Evolutionary conservation across 2,797 vertebrate species (phyloP).

Genomic region (Bovichtus variegatus): DNA sequence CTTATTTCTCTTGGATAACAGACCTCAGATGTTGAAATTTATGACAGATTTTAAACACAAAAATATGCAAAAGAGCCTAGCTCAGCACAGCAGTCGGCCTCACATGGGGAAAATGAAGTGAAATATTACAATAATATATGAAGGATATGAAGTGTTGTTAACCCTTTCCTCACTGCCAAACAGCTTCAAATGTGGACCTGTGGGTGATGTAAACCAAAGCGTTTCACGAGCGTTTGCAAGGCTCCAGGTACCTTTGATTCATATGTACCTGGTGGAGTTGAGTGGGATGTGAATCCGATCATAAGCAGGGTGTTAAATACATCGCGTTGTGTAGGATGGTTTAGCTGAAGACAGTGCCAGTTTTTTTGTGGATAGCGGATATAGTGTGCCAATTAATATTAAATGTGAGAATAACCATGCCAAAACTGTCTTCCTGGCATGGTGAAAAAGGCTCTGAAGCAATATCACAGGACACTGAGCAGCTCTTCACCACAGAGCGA

Average conservation of each 20-base stretch:
- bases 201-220: not conserved
- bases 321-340: not conserved
- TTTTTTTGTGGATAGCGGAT: not conserved
- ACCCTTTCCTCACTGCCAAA: not conserved
- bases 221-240: not conserved
- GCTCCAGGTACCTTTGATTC: not conserved
- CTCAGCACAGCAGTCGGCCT: not conserved
- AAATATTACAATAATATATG: not conserved
- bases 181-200: not conserved
- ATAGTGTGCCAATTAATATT: not conserved
- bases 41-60: not conserved
- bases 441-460: not conserved
- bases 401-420: constrained; percentile 8
- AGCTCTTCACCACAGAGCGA: not conserved
- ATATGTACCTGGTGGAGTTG: constrained; percentile 25
- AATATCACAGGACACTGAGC: constrained; percentile 8
- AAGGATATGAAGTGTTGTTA: not conserved
- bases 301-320: not conserved
- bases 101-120: not conserved
- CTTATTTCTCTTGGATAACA: not conserved
- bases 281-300: constrained; percentile 9
- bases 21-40: not conserved
- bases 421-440: constrained; percentile 4
- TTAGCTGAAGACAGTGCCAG: not conserved
- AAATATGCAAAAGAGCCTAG: not conserved